Percentiles rank a stretch among this genome's conserved stretches.
Conservation (phyloP, 1,140 invertebrate species). For the Brachionus calyciflorus region DNA sequence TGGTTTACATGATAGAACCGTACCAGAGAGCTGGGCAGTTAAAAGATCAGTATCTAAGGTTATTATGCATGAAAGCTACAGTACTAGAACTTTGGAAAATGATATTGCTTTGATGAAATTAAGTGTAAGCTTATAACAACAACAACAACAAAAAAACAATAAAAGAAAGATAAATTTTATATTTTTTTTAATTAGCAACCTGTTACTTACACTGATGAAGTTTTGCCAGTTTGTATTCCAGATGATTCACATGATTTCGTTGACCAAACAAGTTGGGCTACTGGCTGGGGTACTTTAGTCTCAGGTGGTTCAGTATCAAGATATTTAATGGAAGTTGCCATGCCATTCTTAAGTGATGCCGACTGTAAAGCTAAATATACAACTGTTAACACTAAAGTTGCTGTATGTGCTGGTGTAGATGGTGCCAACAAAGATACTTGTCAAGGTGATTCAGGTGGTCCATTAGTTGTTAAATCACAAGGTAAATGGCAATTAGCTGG, state of each 20-base stretch:
- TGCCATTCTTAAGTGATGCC: conserved; percentile 45
- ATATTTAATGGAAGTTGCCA: conserved; percentile 44
- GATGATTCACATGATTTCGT: conserved; percentile 19
- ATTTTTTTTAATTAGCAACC: background rate
- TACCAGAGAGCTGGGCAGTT: background rate
- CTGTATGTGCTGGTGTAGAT: conserved; percentile 32
- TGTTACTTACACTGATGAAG: conserved; percentile 2
- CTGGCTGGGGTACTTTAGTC: conserved; percentile 40
- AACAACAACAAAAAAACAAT: too few relatives aligned
- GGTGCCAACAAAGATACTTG: conserved; percentile 43
- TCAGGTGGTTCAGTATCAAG: conserved; percentile 23
- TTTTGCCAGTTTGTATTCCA: conserved; percentile 40
- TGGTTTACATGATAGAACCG: conserved; percentile 22
- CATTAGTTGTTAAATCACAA: conserved; percentile 16
- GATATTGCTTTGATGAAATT: conserved; percentile 47
- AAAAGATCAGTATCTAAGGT: conserved; percentile 4
- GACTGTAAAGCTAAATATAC: conserved; percentile 44
- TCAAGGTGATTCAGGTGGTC: conserved; percentile 47
- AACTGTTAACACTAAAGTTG: background rate
- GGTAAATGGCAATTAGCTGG: conserved; percentile 21
- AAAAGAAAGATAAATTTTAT: background rate
- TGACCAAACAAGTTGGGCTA: background rate
- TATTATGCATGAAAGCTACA: conserved; percentile 23
- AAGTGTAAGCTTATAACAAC: background rate
- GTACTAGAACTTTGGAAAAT: background rate